A percentile compares a stretch with the other conserved stretches of the same genome.
Conservation (phyloP, 2,113 vertebrate species). For the Paracanthobrama guichenoti region DNA sequence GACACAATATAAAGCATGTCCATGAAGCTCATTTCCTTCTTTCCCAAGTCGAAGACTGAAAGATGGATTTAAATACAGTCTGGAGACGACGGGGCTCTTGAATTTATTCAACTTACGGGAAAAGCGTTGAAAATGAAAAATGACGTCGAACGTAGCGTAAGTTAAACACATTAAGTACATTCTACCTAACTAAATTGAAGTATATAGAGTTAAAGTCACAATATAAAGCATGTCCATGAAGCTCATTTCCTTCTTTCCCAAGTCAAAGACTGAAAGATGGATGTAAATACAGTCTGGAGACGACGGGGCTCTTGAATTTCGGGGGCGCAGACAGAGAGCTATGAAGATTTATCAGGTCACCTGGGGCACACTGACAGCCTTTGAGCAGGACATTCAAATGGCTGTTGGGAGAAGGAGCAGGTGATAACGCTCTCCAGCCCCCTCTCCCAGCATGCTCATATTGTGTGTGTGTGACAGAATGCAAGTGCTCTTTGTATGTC, state of each 20-base stretch:
- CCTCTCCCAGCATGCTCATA: slow-evolving; percentile 53
- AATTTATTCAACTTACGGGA: too few species aligned
- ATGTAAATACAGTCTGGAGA: slow-evolving; percentile 56
- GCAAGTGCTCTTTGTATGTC: slow-evolving; percentile 56
- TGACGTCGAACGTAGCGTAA: too few species aligned
- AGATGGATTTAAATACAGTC: slow-evolving; percentile 56
- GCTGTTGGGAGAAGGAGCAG: slow-evolving; percentile 53
- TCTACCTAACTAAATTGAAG: too few species aligned
- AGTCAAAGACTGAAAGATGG: slow-evolving; percentile 29
- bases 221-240: too few species aligned
- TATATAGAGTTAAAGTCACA: too few species aligned
- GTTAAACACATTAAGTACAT: too few species aligned
- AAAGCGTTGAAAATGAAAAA: too few species aligned
- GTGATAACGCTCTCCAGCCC: slow-evolving; percentile 57
- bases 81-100: slow-evolving; percentile 38
- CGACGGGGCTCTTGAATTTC: slow-evolving; percentile 35
- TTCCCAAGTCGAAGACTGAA: slow-evolving; percentile 1
- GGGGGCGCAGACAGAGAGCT: slow-evolving; percentile 50
- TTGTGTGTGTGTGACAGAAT: slow-evolving; percentile 57
- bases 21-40: background rate
- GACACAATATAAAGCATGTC: too few species aligned
- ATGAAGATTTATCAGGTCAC: slow-evolving; percentile 60
- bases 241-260: background rate
- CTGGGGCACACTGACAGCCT: slow-evolving; percentile 59
- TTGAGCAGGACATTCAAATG: slow-evolving; percentile 57